Base-by-base conservation (phyloP, 2,113 vertebrate genomes). In the Turnix velox region DNA sequence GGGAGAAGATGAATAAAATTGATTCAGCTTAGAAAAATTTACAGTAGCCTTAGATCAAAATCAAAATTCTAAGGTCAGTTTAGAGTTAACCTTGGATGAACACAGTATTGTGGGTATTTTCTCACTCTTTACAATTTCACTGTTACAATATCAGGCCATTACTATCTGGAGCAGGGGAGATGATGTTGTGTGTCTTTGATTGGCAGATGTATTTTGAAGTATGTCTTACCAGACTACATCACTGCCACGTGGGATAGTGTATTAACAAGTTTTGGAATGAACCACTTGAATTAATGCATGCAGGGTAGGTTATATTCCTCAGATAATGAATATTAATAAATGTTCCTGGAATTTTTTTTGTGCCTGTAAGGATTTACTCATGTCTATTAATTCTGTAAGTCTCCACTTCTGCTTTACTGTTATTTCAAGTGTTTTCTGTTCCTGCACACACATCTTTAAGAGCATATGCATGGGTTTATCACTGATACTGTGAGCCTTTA, bases 231-330 rank as follows among this genome's bases (percentile, higher is more conserved):
- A 74, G 46, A 42, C 13, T 71, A 1, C 14, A 18, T 72, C 22
- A 18, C 14, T 77, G 16, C 39, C 49, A 73, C 0, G 0, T 48
- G 22, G 65, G 48, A 37, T 27, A 57, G 5, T 18, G 83, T 20
- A 25, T 72, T 55, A 68, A 6, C n/a, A 51, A 55, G 31, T 76
- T 88, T 57, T 86, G 68, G 52, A 79, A 23, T 63, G 51, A 31
- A 40, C 51, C 4, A 6, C 87, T 48, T 87, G 31, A 62, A 23
- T 80, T 23, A 49, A 4, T 54, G 13, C 12, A 65, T 77, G 13
- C 17, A 76, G 65, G 15, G 18, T 7, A 33, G 40, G 4, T 77
- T 39, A 11, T 46, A 37, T 31, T 65, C 37, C 39, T 2, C 4
- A 59, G 43, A 39, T 35, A 30, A 30, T 82, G 42, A 61, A 57